phyloP scores from a whole-genome alignment of 2,113 vertebrate species.

The Trichechus manatus region DNA sequence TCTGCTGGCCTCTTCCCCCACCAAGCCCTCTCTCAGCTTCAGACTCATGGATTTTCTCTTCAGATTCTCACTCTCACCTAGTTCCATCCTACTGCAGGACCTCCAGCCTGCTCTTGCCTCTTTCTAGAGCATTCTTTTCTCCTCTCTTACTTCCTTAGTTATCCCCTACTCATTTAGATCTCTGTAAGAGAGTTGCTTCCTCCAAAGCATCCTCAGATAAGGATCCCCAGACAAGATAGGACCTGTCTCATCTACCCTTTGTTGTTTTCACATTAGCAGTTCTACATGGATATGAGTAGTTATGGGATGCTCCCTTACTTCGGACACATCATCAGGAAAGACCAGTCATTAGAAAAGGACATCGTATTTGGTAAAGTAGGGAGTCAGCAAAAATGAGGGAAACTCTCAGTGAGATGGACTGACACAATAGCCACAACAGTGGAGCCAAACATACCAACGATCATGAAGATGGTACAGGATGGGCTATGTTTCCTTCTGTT shows the following conservation, averaged over 20 bases:
- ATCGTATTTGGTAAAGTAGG: background rate
- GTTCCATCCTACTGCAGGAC: background rate
- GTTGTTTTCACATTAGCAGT: background rate
- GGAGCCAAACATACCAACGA: background rate
- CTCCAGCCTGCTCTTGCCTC: background rate
- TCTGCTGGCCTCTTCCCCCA: background rate
- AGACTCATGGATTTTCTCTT: background rate
- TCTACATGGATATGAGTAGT: background rate
- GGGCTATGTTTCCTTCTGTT: background rate
- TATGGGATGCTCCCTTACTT: rapidly evolving
- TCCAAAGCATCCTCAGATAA: background rate
- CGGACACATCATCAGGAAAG: background rate
- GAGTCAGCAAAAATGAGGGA: background rate
- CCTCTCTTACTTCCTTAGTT: background rate
- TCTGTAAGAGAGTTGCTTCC: background rate
- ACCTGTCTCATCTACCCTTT: rapidly evolving
- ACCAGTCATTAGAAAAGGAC: background rate
- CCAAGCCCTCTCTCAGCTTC: background rate
- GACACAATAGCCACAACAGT: background rate
- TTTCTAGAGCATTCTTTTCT: slow-evolving; percentile 53
- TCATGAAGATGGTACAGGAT: background rate
- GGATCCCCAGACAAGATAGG: background rate
- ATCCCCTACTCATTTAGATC: background rate
- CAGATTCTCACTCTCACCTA: background rate
- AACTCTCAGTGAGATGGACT: background rate